These are phyloP conservation scores for Paraescarpia echinospica DNA, from an alignment of 1,140 invertebrate genomes.

Conservation along the genomic window DNA sequence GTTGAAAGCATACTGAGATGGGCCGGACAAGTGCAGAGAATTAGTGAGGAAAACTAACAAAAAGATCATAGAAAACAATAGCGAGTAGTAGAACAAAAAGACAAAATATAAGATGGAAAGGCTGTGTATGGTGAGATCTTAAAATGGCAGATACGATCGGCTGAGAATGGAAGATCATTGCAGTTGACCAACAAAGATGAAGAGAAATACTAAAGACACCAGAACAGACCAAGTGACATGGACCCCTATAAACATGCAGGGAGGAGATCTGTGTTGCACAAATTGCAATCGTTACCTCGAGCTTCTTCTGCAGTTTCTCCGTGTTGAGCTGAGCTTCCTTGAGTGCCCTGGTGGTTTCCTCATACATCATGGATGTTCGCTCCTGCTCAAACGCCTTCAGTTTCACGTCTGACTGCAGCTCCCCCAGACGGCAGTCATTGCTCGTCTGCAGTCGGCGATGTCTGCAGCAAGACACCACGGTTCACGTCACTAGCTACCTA, in stretches of 20 bases:
- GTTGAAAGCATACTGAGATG: background rate
- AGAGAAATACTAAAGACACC: background rate
- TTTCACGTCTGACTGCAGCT: slow-evolving; percentile 54
- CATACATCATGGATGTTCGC: slow-evolving; percentile 51
- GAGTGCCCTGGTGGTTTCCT: slow-evolving; percentile 53
- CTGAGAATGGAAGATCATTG: background rate
- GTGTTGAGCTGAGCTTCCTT: slow-evolving; percentile 52
- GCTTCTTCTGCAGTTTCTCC: slow-evolving; percentile 58
- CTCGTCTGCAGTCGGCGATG: slow-evolving; percentile 48
- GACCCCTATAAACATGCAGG: too few species aligned
- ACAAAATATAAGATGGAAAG: too few species aligned
- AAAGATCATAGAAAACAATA: too few species aligned
- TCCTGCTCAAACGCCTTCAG: slow-evolving; percentile 56
- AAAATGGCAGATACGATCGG: too few species aligned
- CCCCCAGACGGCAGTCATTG: slow-evolving; percentile 46
- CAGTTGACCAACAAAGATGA: background rate
- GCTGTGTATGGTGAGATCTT: too few species aligned
- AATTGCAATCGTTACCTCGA: slow-evolving; percentile 49
- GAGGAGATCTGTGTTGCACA: too few species aligned
- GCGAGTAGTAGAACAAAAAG: too few species aligned
- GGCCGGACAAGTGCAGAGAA: too few species aligned
- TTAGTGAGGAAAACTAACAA: too few species aligned
- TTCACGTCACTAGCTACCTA: too few species aligned
- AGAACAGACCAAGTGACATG: background rate
- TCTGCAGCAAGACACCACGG: slow-evolving; percentile 33